Evolutionary conservation across 1,140 invertebrate species (phyloP).

Genomic region (Macrobrachium rosenbergii): DNA sequence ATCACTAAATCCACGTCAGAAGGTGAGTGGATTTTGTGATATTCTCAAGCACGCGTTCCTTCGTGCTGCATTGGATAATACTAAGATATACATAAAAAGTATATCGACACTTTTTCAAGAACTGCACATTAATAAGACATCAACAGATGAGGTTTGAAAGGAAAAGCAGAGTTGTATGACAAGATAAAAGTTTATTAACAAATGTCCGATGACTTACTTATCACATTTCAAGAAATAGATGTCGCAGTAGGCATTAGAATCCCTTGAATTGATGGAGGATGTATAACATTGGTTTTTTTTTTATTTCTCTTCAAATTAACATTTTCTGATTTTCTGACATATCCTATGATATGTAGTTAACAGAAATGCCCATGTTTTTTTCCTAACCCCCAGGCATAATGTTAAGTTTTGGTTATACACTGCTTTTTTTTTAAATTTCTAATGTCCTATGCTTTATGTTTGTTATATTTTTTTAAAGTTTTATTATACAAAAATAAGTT

Average conservation of each 20-base stretch:
- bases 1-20: too few relatives aligned
- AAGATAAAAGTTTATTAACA: conserved; percentile 64
- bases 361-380: too few relatives aligned
- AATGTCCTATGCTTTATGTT: conserved; percentile 3
- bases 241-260: conserved; percentile 46
- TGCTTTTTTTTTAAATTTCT: conserved; percentile 10
- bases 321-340: not conserved
- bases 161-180: not conserved
- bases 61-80: too few relatives aligned
- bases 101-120: too few relatives aligned
- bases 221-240: conserved; percentile 60
- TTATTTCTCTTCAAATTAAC: too few relatives aligned
- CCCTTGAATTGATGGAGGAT: conserved; percentile 9
- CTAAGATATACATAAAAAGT: too few relatives aligned
- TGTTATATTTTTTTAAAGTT: conserved; percentile 23
- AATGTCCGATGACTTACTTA: conserved; percentile 59
- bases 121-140: too few relatives aligned
- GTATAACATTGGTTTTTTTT: not conserved
- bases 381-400: too few relatives aligned
- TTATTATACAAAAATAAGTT: conserved; percentile 63
- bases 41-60: too few relatives aligned
- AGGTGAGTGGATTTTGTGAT: too few relatives aligned
- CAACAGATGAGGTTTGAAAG: too few relatives aligned
- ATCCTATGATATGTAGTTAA: conserved; percentile 12
- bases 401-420: conserved; percentile 7